Conservation (phyloP, 2,797 vertebrate species). For the Erpetoichthys calabaricus region DNA sequence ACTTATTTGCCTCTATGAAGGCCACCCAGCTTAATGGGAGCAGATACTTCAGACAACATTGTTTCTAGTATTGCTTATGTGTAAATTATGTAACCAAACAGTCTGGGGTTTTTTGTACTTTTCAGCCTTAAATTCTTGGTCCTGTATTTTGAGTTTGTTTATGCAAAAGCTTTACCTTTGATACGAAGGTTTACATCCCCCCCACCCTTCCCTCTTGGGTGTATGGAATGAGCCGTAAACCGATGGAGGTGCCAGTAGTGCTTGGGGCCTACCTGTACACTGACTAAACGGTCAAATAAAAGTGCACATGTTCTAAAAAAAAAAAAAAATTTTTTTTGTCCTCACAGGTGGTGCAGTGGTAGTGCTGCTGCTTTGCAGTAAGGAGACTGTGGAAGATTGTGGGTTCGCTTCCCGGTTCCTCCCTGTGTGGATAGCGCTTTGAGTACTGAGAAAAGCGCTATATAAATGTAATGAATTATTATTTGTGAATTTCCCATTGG, state of each 20-base stretch:
- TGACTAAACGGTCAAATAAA: constrained; percentile 96
- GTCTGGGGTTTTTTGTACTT: constrained; percentile 91
- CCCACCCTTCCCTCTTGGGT: too few relatives aligned
- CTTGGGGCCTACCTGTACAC: constrained; percentile 90
- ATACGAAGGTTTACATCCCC: constrained; percentile 45
- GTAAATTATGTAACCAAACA: constrained; percentile 85
- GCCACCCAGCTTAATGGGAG: constrained; percentile 73
- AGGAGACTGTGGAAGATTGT: too few relatives aligned
- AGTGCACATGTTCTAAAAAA: constrained; percentile 97
- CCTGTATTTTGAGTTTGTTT: constrained; percentile 55
- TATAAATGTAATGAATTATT: too few relatives aligned
- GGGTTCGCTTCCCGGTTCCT: too few relatives aligned
- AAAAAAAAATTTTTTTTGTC: too few relatives aligned
- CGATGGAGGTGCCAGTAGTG: constrained; percentile 63
- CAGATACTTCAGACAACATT: constrained; percentile 54
- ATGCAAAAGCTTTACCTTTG: constrained; percentile 64
- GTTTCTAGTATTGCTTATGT: constrained; percentile 84
- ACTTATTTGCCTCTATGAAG: constrained; percentile 86
- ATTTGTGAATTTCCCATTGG: too few relatives aligned
- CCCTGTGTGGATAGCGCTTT: too few relatives aligned
- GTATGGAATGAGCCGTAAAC: constrained; percentile 65
- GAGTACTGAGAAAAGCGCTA: too few relatives aligned
- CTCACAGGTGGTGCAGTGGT: too few relatives aligned
- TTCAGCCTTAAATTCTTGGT: constrained; percentile 90
- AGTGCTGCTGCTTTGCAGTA: too few relatives aligned